Evolutionary conservation across 2,113 vertebrate species (phyloP).

Genomic region (Lipophrys pholis): DNA sequence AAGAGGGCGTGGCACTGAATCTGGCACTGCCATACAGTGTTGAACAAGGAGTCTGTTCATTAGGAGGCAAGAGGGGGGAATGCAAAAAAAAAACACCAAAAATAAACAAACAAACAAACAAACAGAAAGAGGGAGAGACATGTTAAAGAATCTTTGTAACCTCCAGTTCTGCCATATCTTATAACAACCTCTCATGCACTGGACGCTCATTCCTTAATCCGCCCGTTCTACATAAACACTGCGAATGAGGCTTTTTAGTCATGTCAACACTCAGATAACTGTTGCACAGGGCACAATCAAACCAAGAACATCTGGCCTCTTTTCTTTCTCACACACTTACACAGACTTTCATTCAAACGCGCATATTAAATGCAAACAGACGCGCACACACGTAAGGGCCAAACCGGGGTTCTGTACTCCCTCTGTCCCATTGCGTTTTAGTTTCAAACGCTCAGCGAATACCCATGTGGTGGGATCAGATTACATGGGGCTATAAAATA

Average conservation of each 20-base stretch:
- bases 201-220: conserved; percentile 62
- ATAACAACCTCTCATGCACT: conserved; percentile 38
- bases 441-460: conserved; percentile 83
- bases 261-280: conserved; percentile 72
- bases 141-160: conserved; percentile 41
- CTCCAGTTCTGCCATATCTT: conserved; percentile 62
- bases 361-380: conserved; percentile 71
- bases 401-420: conserved; percentile 70
- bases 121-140: conserved; percentile 24
- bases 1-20: conserved; percentile 72
- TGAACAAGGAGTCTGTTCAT: conserved; percentile 74
- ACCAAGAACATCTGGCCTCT: conserved; percentile 78
- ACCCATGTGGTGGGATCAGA: conserved; percentile 77
- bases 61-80: conserved; percentile 11
- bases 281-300: conserved; percentile 70
- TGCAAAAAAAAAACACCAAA: conserved; percentile 15
- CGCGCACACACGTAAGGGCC: conserved; percentile 58
- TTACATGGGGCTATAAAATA: conserved; percentile 83
- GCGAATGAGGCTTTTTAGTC: conserved; percentile 67
- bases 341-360: conserved; percentile 63
- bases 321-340: conserved; percentile 51
- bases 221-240: conserved; percentile 59
- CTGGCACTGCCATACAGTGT: conserved; percentile 72
- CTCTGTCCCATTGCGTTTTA: conserved; percentile 77
- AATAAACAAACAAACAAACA: background rate